Conservation (phyloP, 2,113 vertebrate species). For the Melierax canorus region DNA sequence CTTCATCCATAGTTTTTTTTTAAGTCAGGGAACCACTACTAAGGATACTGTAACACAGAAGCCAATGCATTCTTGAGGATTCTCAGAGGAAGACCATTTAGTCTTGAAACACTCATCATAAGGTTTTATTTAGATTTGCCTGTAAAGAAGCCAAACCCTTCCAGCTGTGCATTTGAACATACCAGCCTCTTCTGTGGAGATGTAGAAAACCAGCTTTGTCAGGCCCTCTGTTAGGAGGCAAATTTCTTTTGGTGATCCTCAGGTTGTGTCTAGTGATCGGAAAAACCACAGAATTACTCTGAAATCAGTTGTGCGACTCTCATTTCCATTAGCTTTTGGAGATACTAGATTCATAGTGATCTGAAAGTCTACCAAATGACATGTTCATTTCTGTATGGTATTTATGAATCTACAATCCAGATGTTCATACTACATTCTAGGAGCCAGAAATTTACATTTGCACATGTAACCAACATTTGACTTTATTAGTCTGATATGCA, state of each 20-base stretch:
- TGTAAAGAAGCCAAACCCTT: background rate
- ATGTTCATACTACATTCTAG: background rate
- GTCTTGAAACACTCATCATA: background rate
- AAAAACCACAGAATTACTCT: background rate
- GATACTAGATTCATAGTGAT: background rate
- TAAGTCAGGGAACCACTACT: background rate
- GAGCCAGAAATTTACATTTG: background rate
- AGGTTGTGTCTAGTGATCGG: background rate
- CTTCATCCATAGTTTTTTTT: background rate
- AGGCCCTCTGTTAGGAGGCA: background rate
- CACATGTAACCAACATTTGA: background rate
- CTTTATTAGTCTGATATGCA: background rate
- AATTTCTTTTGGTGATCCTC: background rate
- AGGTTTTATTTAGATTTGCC: background rate
- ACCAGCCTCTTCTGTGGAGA: background rate
- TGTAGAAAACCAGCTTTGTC: background rate
- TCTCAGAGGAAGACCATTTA: slow-evolving; percentile 18
- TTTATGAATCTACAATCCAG: background rate
- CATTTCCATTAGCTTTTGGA: background rate
- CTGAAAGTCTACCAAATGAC: background rate
- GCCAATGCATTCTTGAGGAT: background rate
- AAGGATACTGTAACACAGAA: background rate
- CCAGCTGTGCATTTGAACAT: background rate
- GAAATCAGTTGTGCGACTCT: background rate
- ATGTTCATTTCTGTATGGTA: background rate